Evolutionary conservation across 2,888 invertebrate genomes (phyloP), one percentile per base, ranked within the genome.

Genomic region (Cephonodes hylas): DNA sequence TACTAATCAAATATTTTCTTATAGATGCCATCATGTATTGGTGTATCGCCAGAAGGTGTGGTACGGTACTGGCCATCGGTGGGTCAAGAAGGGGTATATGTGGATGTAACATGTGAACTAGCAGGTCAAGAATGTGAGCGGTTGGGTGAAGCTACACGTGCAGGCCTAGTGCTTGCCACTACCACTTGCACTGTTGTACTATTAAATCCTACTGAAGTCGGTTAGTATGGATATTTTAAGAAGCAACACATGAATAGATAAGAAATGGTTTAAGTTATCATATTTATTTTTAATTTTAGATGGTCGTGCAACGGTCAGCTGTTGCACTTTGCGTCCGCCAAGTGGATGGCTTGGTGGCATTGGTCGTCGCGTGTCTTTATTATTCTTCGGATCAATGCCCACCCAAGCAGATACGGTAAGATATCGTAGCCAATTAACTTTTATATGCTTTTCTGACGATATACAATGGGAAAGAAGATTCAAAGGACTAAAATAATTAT

Each of bases 11-110:
- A 4, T 58, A 5, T 15, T 7, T 3, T 10, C 13, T 31, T 7
- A 45, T 27, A 94, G 93, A 93, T 95, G 82, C 97, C 97, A 7
- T 96, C 97, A 0, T 97, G 97, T 76, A 94, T 99, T 72, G 98
- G 98, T 15, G 97, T 98, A 0, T 98, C 98, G 0, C 98, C 98
- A 0, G 98, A 98, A 80, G 99, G 98, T 38, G 95, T 96, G 58
- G 96, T 98, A 0, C 94, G 98, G 0, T 98, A 96, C 86, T 99
- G 99, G 99, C 94, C 97, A 0, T 97, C 96, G 3, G 95, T 98
- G 42, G 96, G 96, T 0, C 97, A 98, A 73, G 98, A 98, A 80
- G 96, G 96, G 0, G 95, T 96, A 0, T 97, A 96, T 10, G 94
- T 96, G 13, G 98, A 99, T 81, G 95, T 96, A 46, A 95, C 95